Percentiles rank a stretch among this genome's conserved stretches.
Conservation (phyloP, 2,888 invertebrate genomes). For the Dyspetes luteomarginatus region DNA sequence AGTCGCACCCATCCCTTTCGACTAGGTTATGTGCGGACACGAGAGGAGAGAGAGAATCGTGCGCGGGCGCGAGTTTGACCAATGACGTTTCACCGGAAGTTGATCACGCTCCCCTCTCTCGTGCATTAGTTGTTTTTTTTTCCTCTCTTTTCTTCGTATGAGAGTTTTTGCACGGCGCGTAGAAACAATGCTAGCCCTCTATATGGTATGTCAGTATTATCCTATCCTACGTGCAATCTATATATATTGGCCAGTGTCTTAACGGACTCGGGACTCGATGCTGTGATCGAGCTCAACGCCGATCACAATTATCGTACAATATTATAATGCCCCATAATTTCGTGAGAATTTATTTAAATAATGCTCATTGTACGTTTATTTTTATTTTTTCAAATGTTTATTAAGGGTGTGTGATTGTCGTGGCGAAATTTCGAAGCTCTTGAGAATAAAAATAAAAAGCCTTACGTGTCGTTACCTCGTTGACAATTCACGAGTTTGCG, state of each 20-base stretch:
- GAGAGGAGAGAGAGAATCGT: constrained; percentile 16
- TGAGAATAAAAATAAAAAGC: background rate
- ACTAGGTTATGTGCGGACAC: background rate
- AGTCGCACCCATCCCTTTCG: constrained; percentile 48
- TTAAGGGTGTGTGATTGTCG: no score
- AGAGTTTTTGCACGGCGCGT: no score
- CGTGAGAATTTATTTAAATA: background rate
- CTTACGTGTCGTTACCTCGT: no score
- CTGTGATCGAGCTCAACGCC: no score
- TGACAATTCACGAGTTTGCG: background rate
- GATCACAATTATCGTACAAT: no score
- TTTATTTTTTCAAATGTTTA: no score
- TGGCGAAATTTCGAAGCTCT: constrained; percentile 45
- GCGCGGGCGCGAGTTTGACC: constrained; percentile 44
- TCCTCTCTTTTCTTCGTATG: background rate
- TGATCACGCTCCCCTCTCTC: constrained; percentile 24
- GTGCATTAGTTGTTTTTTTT: background rate
- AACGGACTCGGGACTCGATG: no score
- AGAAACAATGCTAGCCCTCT: no score
- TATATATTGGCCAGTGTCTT: no score
- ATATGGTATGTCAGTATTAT: no score
- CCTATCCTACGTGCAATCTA: no score
- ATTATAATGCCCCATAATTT: background rate
- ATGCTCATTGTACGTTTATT: background rate
- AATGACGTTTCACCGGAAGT: constrained; percentile 57